These are phyloP conservation scores for Wiebesia pumilae DNA, from an alignment of 1,140 invertebrate genomes.

Conservation along the genomic window DNA sequence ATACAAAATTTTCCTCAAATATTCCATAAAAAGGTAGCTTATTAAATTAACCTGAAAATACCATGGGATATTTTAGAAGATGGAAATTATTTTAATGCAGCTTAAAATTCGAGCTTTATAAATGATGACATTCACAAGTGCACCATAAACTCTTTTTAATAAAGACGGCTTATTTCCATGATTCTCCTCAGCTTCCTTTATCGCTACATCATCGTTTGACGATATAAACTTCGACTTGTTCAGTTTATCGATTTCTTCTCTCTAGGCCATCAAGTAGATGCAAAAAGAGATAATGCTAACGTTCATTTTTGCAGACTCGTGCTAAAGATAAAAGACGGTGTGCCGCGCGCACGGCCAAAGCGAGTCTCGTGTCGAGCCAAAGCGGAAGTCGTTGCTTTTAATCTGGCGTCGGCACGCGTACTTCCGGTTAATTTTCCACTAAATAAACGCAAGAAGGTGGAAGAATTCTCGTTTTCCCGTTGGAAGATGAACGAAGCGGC, in stretches of 20 bases:
- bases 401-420: slow-evolving; percentile 48
- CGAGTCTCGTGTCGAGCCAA: slow-evolving; percentile 15
- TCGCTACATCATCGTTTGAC: slow-evolving; percentile 14
- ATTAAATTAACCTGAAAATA: no score
- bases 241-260: neutral
- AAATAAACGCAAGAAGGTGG: slow-evolving; percentile 61
- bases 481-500: neutral
- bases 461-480: slow-evolving; percentile 21
- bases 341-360: neutral
- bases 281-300: slow-evolving; percentile 23
- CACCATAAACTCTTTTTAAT: neutral
- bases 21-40: no score
- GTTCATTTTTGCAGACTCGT: neutral
- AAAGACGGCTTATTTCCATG: neutral
- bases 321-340: slow-evolving; percentile 18
- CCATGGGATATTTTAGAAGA: no score
- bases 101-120: neutral
- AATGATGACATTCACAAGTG: neutral
- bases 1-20: no score
- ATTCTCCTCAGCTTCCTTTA: neutral
- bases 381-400: slow-evolving; percentile 45
- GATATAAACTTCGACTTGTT: slow-evolving; percentile 19
- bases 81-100: no score
- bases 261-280: neutral
- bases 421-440: slow-evolving; percentile 66